Evolutionary conservation across 2,113 vertebrate species (phyloP), one percentile per base, ranked within the genome.

Genomic region (Alligator mississippiensis): DNA sequence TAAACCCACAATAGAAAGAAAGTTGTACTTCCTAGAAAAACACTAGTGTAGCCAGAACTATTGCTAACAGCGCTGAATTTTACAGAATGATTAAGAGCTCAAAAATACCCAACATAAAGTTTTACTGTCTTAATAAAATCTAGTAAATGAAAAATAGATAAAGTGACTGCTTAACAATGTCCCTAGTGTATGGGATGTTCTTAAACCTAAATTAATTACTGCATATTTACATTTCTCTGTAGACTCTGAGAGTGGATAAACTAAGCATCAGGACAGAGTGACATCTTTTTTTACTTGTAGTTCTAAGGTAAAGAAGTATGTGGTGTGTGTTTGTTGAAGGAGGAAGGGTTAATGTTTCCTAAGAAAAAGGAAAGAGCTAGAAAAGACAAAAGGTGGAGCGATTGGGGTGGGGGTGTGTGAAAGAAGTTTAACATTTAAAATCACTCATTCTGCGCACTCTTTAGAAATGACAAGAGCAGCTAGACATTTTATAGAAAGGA

Each of bases 141-240:
- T 91, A 84, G 88, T 90, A 94, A 96, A 95, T 94, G 90, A 87
- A 96, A 97, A 96, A 95, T 94, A 95, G 90, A 94, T 95, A 94
- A 96, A 96, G 82, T 86, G 85, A 87, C 92, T 94, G 79, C 82
- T 94, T 94, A 92, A 93, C 90, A 96, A 88, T 92, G 87, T 96
- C 93, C 89, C 80, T 92, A 82, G 91, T 87, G 92, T 93, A 92
- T 61, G 89, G 84, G 83, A 94, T 95, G 84, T 94, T 96, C 95
- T 94, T 96, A 94, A 93, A 96, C 63, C 77, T 74, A 84, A 87
- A 94, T 96, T 96, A 97, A 93, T 92, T 95, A 91, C 90, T 78
- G 70, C 66, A 38, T 94, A 94, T 94, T 97, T 95, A 91, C 92
- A 96, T 95, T 94, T 97, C 87, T 94, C 94, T 96, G 82, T 91